These are phyloP conservation scores for Pangasius macronema DNA, from an alignment of 2,797 vertebrate genomes.

Conservation along the genomic window DNA sequence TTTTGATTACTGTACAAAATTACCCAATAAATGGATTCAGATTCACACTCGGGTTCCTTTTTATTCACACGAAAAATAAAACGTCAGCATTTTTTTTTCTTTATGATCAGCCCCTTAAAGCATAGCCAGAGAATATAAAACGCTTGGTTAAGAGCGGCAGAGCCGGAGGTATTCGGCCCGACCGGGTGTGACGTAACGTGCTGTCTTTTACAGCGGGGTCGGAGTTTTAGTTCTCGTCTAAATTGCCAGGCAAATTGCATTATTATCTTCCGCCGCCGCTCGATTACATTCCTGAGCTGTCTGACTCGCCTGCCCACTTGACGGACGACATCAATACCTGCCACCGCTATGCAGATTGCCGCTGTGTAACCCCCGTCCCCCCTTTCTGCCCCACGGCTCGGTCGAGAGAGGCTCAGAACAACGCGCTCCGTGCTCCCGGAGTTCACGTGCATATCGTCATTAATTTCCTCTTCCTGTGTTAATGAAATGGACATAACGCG, in stretches of 20 bases:
- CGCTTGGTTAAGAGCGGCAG: constrained; percentile 1
- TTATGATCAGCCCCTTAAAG: constrained; percentile 12
- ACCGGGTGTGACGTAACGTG: neutral
- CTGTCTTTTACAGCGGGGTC: neutral
- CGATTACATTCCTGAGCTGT: constrained; percentile 50
- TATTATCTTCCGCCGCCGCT: constrained; percentile 55
- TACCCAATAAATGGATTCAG: neutral
- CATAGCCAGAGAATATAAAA: constrained; percentile 3
- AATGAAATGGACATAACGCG: neutral
- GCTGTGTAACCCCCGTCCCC: constrained; percentile 32
- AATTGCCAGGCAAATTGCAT: constrained; percentile 52
- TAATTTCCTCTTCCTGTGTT: neutral
- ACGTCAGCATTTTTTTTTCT: constrained; percentile 13
- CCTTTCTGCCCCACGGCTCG: neutral
- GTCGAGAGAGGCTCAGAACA: neutral
- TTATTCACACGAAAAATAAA: neutral
- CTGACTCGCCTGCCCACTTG: constrained; percentile 44
- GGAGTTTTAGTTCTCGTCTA: constrained; percentile 50
- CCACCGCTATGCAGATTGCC: constrained; percentile 50
- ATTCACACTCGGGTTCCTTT: constrained; percentile 4
- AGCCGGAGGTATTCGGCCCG: neutral
- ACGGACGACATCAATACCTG: constrained; percentile 57
- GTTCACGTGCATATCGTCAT: neutral
- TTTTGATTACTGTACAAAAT: neutral
- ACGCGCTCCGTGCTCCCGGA: neutral